Percentiles rank a stretch among this genome's conserved stretches.
Evolutionary conservation across 1,140 invertebrate genomes (phyloP).

Genomic region (Trinorchestia longiramus): DNA sequence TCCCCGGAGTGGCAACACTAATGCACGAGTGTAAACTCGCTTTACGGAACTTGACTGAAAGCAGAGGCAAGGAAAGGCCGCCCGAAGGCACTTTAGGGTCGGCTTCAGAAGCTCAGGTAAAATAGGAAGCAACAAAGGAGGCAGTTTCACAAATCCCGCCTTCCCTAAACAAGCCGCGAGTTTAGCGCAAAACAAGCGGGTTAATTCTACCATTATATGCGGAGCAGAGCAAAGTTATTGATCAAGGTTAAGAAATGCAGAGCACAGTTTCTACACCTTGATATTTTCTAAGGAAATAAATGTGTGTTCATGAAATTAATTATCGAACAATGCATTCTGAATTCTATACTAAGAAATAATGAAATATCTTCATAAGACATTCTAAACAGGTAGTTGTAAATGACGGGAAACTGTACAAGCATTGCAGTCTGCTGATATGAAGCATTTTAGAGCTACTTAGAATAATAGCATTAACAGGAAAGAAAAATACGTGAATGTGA

Average conservation of each 20-base stretch:
- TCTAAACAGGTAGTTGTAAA: not conserved
- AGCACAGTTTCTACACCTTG: too few species aligned
- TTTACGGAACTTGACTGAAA: constrained; percentile 19
- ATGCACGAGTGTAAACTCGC: constrained; percentile 12
- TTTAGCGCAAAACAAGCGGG: not conserved
- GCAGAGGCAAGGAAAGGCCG: not conserved
- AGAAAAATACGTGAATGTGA: not conserved
- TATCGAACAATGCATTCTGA: not conserved
- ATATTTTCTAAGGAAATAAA: not conserved
- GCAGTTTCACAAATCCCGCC: constrained; percentile 5
- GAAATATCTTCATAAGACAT: not conserved
- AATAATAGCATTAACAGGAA: not conserved
- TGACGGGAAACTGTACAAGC: not conserved
- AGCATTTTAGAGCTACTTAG: not conserved
- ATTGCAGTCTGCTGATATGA: not conserved
- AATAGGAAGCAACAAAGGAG: constrained; percentile 7
- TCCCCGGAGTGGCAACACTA: not conserved
- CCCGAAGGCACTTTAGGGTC: constrained; percentile 12
- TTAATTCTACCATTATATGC: not conserved
- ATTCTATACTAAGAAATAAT: not conserved
- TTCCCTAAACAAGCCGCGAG: not conserved
- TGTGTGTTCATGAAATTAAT: not conserved
- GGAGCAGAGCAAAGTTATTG: not conserved
- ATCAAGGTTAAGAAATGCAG: not conserved
- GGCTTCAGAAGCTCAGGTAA: constrained; percentile 16